These are phyloP conservation scores for Platycheirus albimanus DNA, from an alignment of 2,888 invertebrate genomes.

Conservation along the genomic window DNA sequence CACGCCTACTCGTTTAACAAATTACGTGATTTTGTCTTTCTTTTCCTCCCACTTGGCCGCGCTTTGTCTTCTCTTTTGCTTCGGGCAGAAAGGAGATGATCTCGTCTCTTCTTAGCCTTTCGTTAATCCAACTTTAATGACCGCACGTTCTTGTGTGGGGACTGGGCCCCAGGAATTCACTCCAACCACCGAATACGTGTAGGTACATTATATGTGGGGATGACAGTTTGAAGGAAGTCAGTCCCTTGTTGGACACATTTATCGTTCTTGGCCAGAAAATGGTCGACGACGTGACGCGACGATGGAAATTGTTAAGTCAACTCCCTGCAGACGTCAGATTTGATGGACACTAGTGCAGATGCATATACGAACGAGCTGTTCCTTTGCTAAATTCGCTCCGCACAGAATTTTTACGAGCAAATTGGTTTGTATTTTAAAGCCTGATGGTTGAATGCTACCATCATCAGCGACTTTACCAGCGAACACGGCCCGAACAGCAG, in stretches of 20 bases:
- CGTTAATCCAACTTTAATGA: constrained; percentile 74
- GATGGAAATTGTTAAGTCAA: constrained; percentile 18
- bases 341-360: constrained; percentile 27
- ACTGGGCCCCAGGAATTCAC: neutral
- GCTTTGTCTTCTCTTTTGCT: constrained; percentile 12
- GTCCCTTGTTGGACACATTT: constrained; percentile 46
- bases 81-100: constrained; percentile 19
- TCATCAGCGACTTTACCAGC: no score
- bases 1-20: constrained; percentile 74
- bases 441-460: neutral
- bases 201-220: constrained; percentile 21
- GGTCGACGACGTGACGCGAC: constrained; percentile 23
- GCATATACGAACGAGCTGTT: constrained; percentile 26
- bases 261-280: constrained; percentile 37
- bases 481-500: neutral
- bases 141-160: constrained; percentile 55
- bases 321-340: constrained; percentile 1
- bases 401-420: constrained; percentile 59
- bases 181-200: neutral
- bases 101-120: constrained; percentile 44
- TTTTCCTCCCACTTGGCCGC: constrained; percentile 58
- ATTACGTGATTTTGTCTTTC: constrained; percentile 74
- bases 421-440: constrained; percentile 14
- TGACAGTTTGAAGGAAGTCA: constrained; percentile 56
- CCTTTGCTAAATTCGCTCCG: constrained; percentile 41